Percentiles rank a stretch among this genome's conserved stretches.
These are phyloP conservation scores for Oligia fasciuncula DNA, from an alignment of 2,888 invertebrate species.

Conservation along the genomic window DNA sequence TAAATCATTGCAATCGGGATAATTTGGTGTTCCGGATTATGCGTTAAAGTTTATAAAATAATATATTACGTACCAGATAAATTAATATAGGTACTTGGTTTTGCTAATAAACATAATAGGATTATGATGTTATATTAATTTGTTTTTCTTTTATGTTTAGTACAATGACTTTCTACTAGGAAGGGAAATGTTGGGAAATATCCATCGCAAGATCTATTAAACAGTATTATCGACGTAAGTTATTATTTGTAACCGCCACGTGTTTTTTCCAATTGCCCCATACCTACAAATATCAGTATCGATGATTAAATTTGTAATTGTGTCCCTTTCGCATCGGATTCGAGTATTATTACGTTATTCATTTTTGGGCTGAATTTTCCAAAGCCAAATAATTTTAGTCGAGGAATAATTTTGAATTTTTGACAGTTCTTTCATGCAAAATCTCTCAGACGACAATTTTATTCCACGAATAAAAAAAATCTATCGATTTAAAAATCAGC, in stretches of 20 bases:
- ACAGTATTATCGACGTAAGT: conserved; percentile 74
- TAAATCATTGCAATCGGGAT: not conserved
- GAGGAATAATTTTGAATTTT: no score
- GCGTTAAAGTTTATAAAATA: not conserved
- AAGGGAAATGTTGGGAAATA: conserved; percentile 81
- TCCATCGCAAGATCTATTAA: conserved; percentile 85
- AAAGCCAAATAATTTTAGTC: no score
- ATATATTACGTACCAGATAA: not conserved
- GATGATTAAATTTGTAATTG: conserved; percentile 11
- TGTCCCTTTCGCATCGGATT: not conserved
- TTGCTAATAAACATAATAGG: conserved; percentile 1
- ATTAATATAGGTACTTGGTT: conserved; percentile 1
- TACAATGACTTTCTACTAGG: conserved; percentile 87
- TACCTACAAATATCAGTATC: conserved; percentile 15
- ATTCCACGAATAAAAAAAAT: no score
- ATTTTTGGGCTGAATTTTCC: not conserved
- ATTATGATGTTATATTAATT: conserved; percentile 36
- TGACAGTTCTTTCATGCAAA: no score
- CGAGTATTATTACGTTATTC: conserved; percentile 1
- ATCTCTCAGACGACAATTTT: no score
- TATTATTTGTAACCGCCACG: conserved; percentile 34
- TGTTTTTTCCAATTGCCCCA: conserved; percentile 26
- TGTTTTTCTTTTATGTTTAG: conserved; percentile 77
- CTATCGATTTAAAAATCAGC: no score
- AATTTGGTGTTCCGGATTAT: not conserved